These are phyloP conservation scores for Rostratula benghalensis DNA, from an alignment of 2,113 vertebrate species.

Conservation along the genomic window DNA sequence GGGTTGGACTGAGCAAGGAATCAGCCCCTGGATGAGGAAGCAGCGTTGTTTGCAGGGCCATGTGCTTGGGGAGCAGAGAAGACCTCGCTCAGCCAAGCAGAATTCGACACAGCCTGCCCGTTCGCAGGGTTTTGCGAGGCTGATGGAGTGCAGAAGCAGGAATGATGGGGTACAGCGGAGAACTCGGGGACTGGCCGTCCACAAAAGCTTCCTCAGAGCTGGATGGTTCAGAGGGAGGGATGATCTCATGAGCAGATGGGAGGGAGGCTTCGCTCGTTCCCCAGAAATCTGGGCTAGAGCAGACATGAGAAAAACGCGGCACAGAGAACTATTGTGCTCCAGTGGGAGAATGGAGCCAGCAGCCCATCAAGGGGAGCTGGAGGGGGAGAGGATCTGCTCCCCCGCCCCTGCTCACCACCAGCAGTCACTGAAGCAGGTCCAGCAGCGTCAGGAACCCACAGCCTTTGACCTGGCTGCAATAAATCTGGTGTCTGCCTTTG, in stretches of 20 bases:
- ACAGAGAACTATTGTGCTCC: slow-evolving; percentile 12
- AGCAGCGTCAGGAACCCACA: neutral
- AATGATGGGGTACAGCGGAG: neutral
- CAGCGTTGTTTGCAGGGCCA: neutral
- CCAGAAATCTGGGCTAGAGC: slow-evolving; percentile 40
- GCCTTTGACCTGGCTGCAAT: neutral
- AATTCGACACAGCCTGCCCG: neutral
- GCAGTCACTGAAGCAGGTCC: neutral
- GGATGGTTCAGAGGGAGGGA: neutral
- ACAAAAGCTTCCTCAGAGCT: slow-evolving; percentile 21
- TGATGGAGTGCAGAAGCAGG: slow-evolving; percentile 20
- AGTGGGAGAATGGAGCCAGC: neutral
- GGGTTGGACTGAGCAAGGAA: neutral
- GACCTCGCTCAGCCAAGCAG: neutral
- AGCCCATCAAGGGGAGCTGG: neutral
- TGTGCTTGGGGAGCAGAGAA: neutral
- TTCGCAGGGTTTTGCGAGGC: rapidly evolving
- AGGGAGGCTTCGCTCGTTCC: slow-evolving; percentile 29
- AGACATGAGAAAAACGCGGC: neutral
- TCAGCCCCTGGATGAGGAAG: neutral
- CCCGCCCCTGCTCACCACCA: rapidly evolving
- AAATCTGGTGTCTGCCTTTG: neutral
- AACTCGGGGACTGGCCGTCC: neutral
- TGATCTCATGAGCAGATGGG: slow-evolving; percentile 58
- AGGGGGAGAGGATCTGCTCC: neutral